Evolutionary conservation across 2,113 vertebrate species (phyloP), one percentile per base, ranked within the genome.

Genomic region (Pedetes capensis): DNA sequence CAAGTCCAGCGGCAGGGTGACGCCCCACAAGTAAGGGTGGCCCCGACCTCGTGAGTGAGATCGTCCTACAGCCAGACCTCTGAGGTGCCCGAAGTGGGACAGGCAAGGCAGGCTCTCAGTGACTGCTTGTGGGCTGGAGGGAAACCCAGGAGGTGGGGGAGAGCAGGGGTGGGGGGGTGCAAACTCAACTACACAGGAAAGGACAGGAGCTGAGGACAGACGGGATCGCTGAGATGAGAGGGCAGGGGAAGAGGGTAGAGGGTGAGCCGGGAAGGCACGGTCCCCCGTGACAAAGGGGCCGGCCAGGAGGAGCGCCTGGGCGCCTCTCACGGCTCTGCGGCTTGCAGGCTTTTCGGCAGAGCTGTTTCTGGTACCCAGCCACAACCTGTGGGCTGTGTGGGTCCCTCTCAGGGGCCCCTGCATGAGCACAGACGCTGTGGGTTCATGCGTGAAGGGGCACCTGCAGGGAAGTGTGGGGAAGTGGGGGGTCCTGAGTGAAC

Each of bases 281-380:
- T 18, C 29, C 6, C 2, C 6, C 5, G 71, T 4, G 7, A 34
- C 5, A 9, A 44, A 32, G n/a, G n/a, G n/a, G n/a, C n/a, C n/a
- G n/a, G n/a, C n/a, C n/a, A n/a, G n/a, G n/a, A n/a, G n/a, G n/a
- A n/a, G n/a, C n/a, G n/a, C n/a, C n/a, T n/a, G n/a, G n/a, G 49
- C 59, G 25, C 18, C 80, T 59, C 18, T 39, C 17, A 8, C 16
- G 47, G 89, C 79, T 63, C 10, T n/a, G 44, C 27, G n/a, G 42
- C 34, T 14, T 0, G 32, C 37, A 18, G 18, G 7, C 27, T 82
- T 47, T 39, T 37, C 32, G 75, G 51, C 76, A 55, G 55, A 14
- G 51, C 11, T n/a, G n/a, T 63, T 64, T 64, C 29, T 53, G 29
- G 37, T n/a, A 20, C 2, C 8, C 14, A 5, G 32, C 51, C 23